These are phyloP conservation scores for Rhogogaster chlorosoma DNA, from an alignment of 2,888 invertebrate genomes.

Conservation along the genomic window DNA sequence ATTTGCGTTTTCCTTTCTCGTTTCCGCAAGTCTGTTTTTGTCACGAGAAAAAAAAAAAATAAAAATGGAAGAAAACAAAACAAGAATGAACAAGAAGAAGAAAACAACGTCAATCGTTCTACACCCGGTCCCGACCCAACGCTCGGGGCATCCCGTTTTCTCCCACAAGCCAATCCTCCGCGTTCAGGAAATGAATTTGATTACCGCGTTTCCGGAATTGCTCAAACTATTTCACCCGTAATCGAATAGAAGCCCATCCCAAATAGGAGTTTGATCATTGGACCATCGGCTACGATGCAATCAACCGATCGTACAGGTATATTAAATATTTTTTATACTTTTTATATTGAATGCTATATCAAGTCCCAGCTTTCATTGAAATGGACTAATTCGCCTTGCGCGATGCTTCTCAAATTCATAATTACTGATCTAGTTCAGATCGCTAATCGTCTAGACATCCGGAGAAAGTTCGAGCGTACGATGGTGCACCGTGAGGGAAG, in stretches of 20 bases:
- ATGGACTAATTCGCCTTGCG: not conserved
- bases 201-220: conserved; percentile 42
- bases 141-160: conserved; percentile 29
- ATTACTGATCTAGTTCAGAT: conserved; percentile 20
- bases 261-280: conserved; percentile 18
- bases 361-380: not conserved
- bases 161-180: conserved; percentile 33
- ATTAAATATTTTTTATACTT: not conserved
- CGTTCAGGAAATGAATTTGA: conserved; percentile 47
- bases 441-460: conserved; percentile 35
- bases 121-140: not conserved
- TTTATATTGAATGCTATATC: not conserved
- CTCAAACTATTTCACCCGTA: conserved; percentile 29
- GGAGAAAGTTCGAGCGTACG: not conserved
- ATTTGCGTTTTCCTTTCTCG: conserved; percentile 34
- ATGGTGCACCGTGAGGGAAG: not conserved
- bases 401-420: conserved; percentile 7
- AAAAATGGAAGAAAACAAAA: not conserved
- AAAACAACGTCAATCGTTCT: conserved; percentile 20
- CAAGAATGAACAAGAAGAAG: not conserved
- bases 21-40: conserved; percentile 41
- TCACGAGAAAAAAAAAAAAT: not conserved
- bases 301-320: not conserved
- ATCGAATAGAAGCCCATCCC: conserved; percentile 42
- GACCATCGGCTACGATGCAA: conserved; percentile 1